Percentiles rank a stretch among this genome's conserved stretches.
phyloP scores from a whole-genome alignment of 1,140 invertebrate species.

The Caenorhabditis elegans region WBcel235 BX284605.5:14169001-14169500 shows the following conservation, averaged over 20 bases:
- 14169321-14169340: no score
- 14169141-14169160: not conserved
- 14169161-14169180: not conserved
- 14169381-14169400: no score
- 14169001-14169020: not conserved
- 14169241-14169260: not conserved
- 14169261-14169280: not conserved
- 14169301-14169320: not conserved
- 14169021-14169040: conserved; percentile 13
- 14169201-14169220: not conserved
- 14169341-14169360: no score
- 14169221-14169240: conserved; percentile 15
- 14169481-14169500: no score
- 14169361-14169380: no score
- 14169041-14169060: not conserved
- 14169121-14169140: not conserved
- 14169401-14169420: no score
- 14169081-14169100: not conserved
- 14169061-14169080: not conserved
- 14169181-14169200: not conserved
- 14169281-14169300: not conserved
- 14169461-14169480: no score
- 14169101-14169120: not conserved
- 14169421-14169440: no score
- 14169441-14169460: no score